Evolutionary conservation across 2,797 vertebrate species (phyloP).

Genomic region (Clamator glandarius): DNA sequence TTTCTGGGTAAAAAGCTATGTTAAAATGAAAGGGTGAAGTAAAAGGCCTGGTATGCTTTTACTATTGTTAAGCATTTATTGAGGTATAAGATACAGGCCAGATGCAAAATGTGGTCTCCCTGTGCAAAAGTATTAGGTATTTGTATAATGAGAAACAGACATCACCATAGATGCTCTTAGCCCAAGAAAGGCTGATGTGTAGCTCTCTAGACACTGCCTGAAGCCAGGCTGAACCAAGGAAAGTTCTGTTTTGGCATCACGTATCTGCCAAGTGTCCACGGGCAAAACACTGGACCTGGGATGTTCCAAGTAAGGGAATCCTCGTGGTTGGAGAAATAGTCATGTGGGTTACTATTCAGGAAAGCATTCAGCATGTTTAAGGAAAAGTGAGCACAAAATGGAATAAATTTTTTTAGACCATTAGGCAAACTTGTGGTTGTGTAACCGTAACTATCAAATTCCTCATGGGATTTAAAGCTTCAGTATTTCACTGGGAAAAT

Average conservation of each 20-base stretch:
- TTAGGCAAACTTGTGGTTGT: neutral
- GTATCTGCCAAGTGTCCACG: rapidly evolving
- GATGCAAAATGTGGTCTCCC: neutral
- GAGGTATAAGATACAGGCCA: neutral
- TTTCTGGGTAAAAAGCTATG: neutral
- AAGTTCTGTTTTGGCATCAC: neutral
- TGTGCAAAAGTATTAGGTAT: neutral
- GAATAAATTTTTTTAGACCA: neutral
- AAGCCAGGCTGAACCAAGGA: neutral
- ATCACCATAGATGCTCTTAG: rapidly evolving
- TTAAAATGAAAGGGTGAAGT: neutral
- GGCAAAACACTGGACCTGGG: neutral
- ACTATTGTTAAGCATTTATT: neutral
- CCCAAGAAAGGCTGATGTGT: neutral
- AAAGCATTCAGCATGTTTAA: neutral
- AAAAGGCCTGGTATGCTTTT: neutral
- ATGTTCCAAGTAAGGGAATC: neutral
- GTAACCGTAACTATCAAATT: neutral
- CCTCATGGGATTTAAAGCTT: neutral
- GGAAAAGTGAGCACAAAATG: neutral
- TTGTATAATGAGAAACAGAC: neutral
- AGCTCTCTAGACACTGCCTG: neutral
- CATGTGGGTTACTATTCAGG: neutral
- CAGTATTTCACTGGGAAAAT: neutral
- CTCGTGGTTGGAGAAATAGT: neutral